A percentile compares a stretch with the other conserved stretches of the same genome.
Conservation (phyloP, 1,140 invertebrate species). For the Drosophila virilis region DNA sequence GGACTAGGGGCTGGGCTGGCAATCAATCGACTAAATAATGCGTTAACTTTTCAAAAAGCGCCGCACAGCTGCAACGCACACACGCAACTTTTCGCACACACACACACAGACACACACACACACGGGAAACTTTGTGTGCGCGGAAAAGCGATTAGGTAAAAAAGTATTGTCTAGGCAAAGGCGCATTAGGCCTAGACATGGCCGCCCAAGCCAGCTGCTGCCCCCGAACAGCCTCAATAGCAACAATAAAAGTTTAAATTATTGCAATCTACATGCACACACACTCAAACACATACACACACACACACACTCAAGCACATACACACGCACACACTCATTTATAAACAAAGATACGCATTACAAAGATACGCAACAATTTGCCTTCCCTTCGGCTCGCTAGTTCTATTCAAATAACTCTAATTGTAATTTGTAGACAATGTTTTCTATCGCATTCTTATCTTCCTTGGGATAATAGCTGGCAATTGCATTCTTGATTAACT, state of each 20-base stretch:
- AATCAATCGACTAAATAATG: constrained; percentile 81
- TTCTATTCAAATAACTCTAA: not conserved
- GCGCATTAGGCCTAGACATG: constrained; percentile 33
- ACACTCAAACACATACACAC: constrained; percentile 42
- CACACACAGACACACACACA: constrained; percentile 6
- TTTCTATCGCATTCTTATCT: not conserved
- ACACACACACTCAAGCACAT: not conserved
- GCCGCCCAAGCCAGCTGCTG: constrained; percentile 1
- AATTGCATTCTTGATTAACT: too few relatives aligned
- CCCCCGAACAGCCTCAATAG: constrained; percentile 21
- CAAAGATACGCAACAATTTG: not conserved
- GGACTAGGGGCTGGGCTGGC: constrained; percentile 18
- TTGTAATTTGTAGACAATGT: not conserved
- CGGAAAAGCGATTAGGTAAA: constrained; percentile 71
- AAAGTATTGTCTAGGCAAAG: constrained; percentile 53
- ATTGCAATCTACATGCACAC: constrained; percentile 29
- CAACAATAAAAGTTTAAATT: constrained; percentile 69
- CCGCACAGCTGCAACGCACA: constrained; percentile 61
- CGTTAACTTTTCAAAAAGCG: constrained; percentile 74
- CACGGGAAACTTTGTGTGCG: constrained; percentile 37
- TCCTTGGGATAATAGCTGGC: not conserved
- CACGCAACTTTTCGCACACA: constrained; percentile 66
- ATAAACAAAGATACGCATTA: constrained; percentile 7
- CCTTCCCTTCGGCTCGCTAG: not conserved
- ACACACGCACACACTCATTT: not conserved